Evolutionary conservation across 2,797 vertebrate genomes (phyloP), one percentile per base, ranked within the genome.

Genomic region (Danio albolineatus): DNA sequence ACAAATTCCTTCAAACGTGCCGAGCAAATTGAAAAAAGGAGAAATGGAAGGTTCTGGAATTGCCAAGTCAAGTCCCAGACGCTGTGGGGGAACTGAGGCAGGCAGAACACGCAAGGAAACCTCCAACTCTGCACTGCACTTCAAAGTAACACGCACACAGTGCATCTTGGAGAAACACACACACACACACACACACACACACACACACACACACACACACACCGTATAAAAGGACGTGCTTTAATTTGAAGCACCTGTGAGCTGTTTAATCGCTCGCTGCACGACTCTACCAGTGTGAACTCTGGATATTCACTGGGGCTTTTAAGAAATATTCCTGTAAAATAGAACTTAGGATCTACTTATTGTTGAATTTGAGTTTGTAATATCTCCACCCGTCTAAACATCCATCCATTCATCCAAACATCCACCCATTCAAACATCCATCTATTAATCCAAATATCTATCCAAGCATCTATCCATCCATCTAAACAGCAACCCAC

Each of bases 221-320:
- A 38, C 13, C n/a, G 16, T 36, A 75, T n/a, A 14, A 69, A 53
- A 39, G 14, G 7, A 54, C 53, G 38, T 0, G 28, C 48, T 51
- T 65, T 80, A 80, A 80, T 73, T 49, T 38, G 16, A 73, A 76
- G 46, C 73, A 81, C 73, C 73, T 81, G 79, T 75, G 54, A 21
- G 13, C 61, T 12, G 43, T 59, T 64, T 2, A 21, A 39, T 69
- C 76, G 28, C 28, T 57, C 65, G 48, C 28, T n/a, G 49, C 61
- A 44, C 46, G 21, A 44, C 21, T 76, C 16, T 9, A 17, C 48
- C 61, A 54, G 60, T 7, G 4, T 44, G 39, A 56, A 10, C 21
- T 28, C 19, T 13, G 21, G 9, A 61, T 2, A n/a, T 4, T 6
- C 54, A 6, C 53, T 14, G 39, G 7, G 0, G 36, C 10, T 41